Percentiles rank a stretch among this genome's conserved stretches.
Conservation (phyloP, 2,797 vertebrate genomes). For the Enteromius radiatus region DNA sequence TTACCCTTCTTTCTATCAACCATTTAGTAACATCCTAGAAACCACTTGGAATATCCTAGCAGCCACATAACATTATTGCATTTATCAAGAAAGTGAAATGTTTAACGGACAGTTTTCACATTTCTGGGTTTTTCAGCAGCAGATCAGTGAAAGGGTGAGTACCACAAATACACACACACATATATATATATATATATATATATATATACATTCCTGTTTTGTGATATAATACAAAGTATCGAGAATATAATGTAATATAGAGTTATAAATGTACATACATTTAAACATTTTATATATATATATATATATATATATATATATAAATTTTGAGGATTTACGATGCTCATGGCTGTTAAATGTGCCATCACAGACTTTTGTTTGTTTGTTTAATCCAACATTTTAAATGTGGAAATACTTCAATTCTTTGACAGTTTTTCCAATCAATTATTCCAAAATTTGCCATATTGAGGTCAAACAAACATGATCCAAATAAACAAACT, state of each 20-base stretch:
- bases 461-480: slow-evolving; percentile 4
- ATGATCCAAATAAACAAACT: background rate
- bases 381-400: background rate
- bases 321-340: no score
- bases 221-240: no score
- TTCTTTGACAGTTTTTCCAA: background rate
- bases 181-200: no score
- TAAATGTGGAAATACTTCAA: background rate
- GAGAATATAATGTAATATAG: no score
- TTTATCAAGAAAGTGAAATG: background rate
- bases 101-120: background rate
- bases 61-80: background rate
- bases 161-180: no score
- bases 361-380: no score
- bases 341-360: no score
- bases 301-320: no score
- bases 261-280: no score
- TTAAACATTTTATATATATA: no score
- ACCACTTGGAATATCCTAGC: background rate
- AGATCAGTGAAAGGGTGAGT: no score
- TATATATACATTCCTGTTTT: no score
- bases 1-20: background rate
- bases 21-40: background rate
- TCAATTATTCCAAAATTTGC: background rate
- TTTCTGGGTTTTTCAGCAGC: background rate